Evolutionary conservation across 2,888 invertebrate species (phyloP), one percentile per base, ranked within the genome.

Genomic region (Cantharis nigra): DNA sequence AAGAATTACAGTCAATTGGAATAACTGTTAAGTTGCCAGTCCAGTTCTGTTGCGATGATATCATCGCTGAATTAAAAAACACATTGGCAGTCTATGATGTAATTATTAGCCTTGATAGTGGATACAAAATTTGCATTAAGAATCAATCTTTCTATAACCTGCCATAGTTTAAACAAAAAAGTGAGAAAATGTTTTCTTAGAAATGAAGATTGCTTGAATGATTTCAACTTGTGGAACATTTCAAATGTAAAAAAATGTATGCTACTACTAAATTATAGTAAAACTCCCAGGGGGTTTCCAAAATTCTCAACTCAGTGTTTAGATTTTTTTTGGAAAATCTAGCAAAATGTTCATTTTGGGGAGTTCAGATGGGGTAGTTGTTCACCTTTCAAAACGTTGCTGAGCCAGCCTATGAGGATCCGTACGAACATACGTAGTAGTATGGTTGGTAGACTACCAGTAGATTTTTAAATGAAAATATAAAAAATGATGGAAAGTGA

Each of bases 21-120:
- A 5, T n/a, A 49, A 49, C 49, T 49, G n/a, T n/a, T 7, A 14
- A 49, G 11, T 11, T 33, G 4, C 33, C 11, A 72, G 64, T 67
- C 72, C 72, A 20, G 26, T 49, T 20, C 72, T 72, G 72, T 33
- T 14, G 9, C 28, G 69, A 69, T 74, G 74, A 74, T 49, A 74
- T 74, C 74, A 74, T 69, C 74, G n/a, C 30, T 13, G 49, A 67
- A 74, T 63, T 63, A 63, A 69, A 67, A 74, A 74, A 26, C 69
- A 69, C 69, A 74, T 74, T 63, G 74, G 28, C 69, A 69, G 18
- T 11, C 69, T n/a, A 65, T 74, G 74, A 74, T 74, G 74, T 74
- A 74, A 74, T 14, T 62, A 30, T 16, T 62, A 33, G 16, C 74
- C 74, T 74, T 74, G 74, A 14, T 62, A 13, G 28, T 23, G 9